Conservation (phyloP, 2,888 invertebrate species). For the Thymelicus lineola region DNA sequence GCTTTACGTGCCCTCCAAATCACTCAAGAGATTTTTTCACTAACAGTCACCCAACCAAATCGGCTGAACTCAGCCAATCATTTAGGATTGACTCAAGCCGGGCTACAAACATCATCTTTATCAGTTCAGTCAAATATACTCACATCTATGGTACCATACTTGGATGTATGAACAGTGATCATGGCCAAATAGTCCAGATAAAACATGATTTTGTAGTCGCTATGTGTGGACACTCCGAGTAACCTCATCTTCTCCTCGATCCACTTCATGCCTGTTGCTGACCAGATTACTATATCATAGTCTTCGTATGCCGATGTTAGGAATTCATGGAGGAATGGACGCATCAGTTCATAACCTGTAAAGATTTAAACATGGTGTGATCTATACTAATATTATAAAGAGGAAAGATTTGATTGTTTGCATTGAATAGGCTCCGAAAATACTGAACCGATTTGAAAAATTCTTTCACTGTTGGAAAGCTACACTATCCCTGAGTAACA, state of each 20-base stretch:
- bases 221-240: constrained; percentile 92
- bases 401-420: too few species aligned
- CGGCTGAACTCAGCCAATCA: too few species aligned
- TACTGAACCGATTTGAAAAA: too few species aligned
- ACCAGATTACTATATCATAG: constrained; percentile 99
- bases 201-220: constrained; percentile 96
- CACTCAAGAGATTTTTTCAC: too few species aligned
- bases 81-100: too few species aligned
- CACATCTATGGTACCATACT: constrained; percentile 96
- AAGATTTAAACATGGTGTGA: not conserved
- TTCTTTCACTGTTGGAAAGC: too few species aligned
- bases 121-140: constrained; percentile 51
- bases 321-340: constrained; percentile 98
- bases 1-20: too few species aligned
- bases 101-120: too few species aligned
- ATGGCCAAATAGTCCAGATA: constrained; percentile 96
- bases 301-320: constrained; percentile 93
- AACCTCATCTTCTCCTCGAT: constrained; percentile 98
- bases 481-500: too few species aligned
- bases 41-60: too few species aligned
- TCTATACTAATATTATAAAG: too few species aligned
- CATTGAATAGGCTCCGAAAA: too few species aligned
- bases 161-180: constrained; percentile 96
- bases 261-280: constrained; percentile 99
- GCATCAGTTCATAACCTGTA: constrained; percentile 93